These are phyloP conservation scores for Agrotis puta DNA, from an alignment of 2,888 invertebrate genomes.

Conservation along the genomic window DNA sequence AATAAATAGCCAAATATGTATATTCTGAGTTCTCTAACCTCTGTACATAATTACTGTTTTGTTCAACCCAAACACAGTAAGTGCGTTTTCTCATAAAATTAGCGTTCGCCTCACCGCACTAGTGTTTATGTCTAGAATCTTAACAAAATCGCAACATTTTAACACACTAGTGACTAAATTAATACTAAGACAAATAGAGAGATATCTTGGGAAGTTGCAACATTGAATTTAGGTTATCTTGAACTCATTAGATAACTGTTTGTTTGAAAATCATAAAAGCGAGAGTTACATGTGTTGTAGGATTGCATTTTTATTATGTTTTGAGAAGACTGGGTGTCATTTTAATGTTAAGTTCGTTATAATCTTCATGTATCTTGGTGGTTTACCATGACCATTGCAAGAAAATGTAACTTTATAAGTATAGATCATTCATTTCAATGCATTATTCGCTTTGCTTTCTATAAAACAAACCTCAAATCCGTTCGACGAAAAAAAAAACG, in stretches of 20 bases:
- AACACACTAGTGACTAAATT: slow-evolving; percentile 30
- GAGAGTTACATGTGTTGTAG: slow-evolving; percentile 1
- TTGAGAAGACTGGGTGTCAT: neutral
- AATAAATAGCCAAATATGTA: too few species aligned
- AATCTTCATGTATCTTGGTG: neutral
- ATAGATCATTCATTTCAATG: neutral
- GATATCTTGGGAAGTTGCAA: slow-evolving; percentile 51
- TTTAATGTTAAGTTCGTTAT: neutral
- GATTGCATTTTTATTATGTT: slow-evolving; percentile 3
- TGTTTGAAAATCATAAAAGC: slow-evolving; percentile 4
- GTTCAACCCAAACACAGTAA: neutral
- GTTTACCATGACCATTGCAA: neutral
- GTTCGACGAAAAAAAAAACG: too few species aligned
- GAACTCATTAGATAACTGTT: slow-evolving; percentile 54
- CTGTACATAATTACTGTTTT: slow-evolving; percentile 16
- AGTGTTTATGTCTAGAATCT: slow-evolving; percentile 12
- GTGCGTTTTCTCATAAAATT: slow-evolving; percentile 24
- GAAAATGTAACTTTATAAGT: neutral
- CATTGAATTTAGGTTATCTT: slow-evolving; percentile 50
- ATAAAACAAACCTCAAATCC: neutral
- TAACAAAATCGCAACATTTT: slow-evolving; percentile 16
- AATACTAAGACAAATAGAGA: slow-evolving; percentile 37
- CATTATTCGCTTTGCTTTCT: neutral
- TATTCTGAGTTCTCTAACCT: neutral
- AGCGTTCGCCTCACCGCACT: neutral